A percentile compares a stretch with the other conserved stretches of the same genome.
phyloP scores from a whole-genome alignment of 64 coral and sea anemone species.

The Stichodactyla helianthus region DNA sequence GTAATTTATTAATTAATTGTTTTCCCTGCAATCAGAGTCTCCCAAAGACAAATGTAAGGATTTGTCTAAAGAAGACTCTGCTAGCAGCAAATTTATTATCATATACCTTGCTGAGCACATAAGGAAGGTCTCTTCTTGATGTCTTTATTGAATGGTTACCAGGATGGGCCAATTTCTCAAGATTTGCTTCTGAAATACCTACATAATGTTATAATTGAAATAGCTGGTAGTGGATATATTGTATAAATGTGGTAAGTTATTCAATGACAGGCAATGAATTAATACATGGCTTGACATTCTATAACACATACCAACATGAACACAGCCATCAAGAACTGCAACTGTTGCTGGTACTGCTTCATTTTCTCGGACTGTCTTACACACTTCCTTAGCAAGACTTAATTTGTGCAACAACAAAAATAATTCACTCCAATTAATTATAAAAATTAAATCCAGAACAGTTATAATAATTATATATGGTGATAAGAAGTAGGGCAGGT shows the following conservation, averaged over 20 bases:
- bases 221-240: not conserved
- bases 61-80: not conserved
- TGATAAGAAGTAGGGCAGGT: too few relatives aligned
- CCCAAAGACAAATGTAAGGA: not conserved
- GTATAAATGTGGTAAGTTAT: too few relatives aligned
- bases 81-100: not conserved
- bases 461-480: too few relatives aligned
- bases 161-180: constrained; percentile 59
- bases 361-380: constrained; percentile 66
- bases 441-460: too few relatives aligned
- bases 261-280: too few relatives aligned
- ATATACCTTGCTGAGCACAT: constrained; percentile 76
- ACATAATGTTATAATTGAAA: not conserved
- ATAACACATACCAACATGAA: constrained; percentile 73
- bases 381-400: constrained; percentile 80
- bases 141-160: constrained; percentile 73
- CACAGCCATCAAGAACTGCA: constrained; percentile 77
- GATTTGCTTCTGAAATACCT: constrained; percentile 69
- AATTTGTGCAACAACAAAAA: not conserved
- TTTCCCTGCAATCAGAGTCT: too few relatives aligned
- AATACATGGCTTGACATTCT: not conserved
- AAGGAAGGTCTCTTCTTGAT: constrained; percentile 90
- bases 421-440: not conserved
- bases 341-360: constrained; percentile 84
- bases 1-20: too few relatives aligned